phyloP scores from a whole-genome alignment of 53 echinoderm and acorn worm species.

The Mesocentrotus franciscanus region DNA sequence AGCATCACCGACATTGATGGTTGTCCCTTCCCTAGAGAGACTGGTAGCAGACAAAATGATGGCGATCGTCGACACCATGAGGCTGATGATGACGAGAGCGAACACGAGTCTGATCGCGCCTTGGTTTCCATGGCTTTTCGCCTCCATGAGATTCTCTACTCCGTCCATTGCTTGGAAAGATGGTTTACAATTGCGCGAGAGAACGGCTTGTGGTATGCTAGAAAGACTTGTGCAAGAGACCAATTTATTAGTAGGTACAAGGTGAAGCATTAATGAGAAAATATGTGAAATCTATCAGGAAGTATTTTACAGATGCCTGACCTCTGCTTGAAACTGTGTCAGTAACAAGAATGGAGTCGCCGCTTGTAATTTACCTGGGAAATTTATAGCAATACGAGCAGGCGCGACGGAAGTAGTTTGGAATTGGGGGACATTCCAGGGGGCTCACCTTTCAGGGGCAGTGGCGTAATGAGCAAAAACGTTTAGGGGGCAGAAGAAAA shows the following conservation, averaged over 20 bases:
- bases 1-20: constrained; percentile 43
- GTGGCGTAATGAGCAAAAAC: too few relatives aligned
- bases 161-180: background rate
- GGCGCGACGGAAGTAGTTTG: too few relatives aligned
- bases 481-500: too few relatives aligned
- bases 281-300: background rate
- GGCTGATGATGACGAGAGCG: constrained; percentile 44
- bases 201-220: background rate
- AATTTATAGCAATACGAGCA: too few relatives aligned
- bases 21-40: constrained; percentile 66
- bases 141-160: background rate
- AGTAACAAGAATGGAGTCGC: too few relatives aligned
- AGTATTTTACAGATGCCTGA: background rate
- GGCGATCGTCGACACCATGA: constrained; percentile 67
- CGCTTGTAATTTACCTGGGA: too few relatives aligned
- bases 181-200: background rate
- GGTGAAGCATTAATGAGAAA: background rate
- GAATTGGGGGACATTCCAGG: too few relatives aligned
- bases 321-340: background rate
- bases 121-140: background rate
- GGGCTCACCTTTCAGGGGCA: too few relatives aligned
- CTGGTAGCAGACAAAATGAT: constrained; percentile 72
- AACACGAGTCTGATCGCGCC: background rate
- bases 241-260: too few relatives aligned
- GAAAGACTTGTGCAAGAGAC: background rate